Evolutionary conservation across 1,140 invertebrate species (phyloP), one percentile per base, ranked within the genome.

Genomic region (Papilio dardanus): DNA sequence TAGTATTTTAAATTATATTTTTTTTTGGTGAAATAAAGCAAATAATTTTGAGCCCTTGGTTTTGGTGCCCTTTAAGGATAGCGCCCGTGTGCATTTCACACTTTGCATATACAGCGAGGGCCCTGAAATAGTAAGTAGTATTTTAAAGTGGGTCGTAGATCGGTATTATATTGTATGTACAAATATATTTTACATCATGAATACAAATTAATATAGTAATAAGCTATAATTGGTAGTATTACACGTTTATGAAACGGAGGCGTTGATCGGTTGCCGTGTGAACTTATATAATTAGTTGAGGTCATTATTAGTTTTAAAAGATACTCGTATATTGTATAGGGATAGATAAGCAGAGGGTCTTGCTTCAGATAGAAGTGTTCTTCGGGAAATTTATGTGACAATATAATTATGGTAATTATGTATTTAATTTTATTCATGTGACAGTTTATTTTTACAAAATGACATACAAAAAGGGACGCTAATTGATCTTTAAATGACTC

Each of bases 161-260:
- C n/a, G n/a, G n/a, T n/a, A n/a, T n/a, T 30, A 24, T 24, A 42
- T 28, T 5, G 21, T 33, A 50, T 16, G 50, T 66, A 66, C 54
- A 68, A 31, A 62, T 76, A 40, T 75, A 37, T 50, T 77, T 58
- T 66, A 76, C 79, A 75, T 78, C 83, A 79, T 71, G 37, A 74
- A 75, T 76, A 83, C 73, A 68, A 78, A 81, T 84, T 83, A 81
- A 66, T 79, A 40, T 71, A 75, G 66, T 86, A 86, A 86, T 82
- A 81, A 76, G 65, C 62, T 80, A 62, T 83, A 84, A 86, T 78
- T 79, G 74, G 76, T 73, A 65, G 66, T 73, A 78, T 75, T 74
- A 75, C 33, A 68, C 33, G 71, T 24, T 31, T 75, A 21, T 14
- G 35, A 31, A 31, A 19, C 28, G 42, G 28, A 54, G 28, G n/a